A percentile compares a stretch with the other conserved stretches of the same genome.
Evolutionary conservation across 2,888 invertebrate species (phyloP).

Genomic region (Fragum whitleyi): DNA sequence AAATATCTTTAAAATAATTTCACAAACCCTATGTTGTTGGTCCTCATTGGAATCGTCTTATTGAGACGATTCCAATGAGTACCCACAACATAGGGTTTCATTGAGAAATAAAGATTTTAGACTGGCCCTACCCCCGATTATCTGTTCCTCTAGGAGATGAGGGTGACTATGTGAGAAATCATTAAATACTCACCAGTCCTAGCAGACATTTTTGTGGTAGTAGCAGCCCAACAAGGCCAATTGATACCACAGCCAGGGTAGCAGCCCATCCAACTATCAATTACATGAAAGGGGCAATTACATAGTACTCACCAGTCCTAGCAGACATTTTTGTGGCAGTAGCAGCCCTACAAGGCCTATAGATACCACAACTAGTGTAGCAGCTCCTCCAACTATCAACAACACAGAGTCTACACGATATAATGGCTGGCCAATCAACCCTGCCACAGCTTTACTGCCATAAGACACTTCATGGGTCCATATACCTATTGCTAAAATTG

Average conservation of each 20-base stretch:
- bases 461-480: slow-evolving; percentile 78
- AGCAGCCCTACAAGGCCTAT: slow-evolving; percentile 72
- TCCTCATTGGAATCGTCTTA: too few species aligned
- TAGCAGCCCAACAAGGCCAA: slow-evolving; percentile 72
- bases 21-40: too few species aligned
- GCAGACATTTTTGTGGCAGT: slow-evolving; percentile 73
- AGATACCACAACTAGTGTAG: slow-evolving; percentile 69
- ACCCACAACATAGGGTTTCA: too few species aligned
- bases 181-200: slow-evolving; percentile 72
- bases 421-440: slow-evolving; percentile 72
- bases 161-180: too few species aligned
- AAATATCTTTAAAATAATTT: too few species aligned
- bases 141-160: too few species aligned
- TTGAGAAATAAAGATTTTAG: too few species aligned
- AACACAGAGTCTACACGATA: slow-evolving; percentile 77
- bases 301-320: too few species aligned
- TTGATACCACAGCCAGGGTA: slow-evolving; percentile 68
- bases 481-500: slow-evolving; percentile 76
- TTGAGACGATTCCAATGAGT: too few species aligned
- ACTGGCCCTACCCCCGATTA: too few species aligned
- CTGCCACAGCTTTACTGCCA: slow-evolving; percentile 76
- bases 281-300: too few species aligned
- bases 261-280: slow-evolving; percentile 73
- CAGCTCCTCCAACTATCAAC: slow-evolving; percentile 73
- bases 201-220: slow-evolving; percentile 75